Evolutionary conservation across 2,888 invertebrate genomes (phyloP).

Genomic region (Cataglyphis cursor): DNA sequence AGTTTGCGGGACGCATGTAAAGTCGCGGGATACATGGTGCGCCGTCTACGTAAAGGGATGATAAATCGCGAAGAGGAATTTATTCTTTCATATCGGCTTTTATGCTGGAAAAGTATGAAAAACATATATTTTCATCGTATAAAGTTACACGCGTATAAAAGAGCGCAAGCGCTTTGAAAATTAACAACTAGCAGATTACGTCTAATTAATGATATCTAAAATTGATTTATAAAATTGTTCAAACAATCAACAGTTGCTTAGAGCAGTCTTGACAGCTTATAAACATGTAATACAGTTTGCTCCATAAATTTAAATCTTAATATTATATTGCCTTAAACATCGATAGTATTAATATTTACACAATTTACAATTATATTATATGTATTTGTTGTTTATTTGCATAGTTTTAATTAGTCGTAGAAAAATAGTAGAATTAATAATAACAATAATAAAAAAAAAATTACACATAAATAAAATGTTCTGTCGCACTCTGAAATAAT

Average conservation of each 20-base stretch:
- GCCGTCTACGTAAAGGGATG: conserved; percentile 39
- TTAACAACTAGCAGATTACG: conserved; percentile 2
- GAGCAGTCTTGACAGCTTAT: neutral
- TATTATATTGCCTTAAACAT: conserved; percentile 3
- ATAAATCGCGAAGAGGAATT: conserved; percentile 15
- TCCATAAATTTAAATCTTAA: neutral
- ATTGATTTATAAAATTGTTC: neutral
- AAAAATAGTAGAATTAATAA: conserved; percentile 25
- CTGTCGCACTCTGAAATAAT: neutral
- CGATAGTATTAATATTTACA: conserved; percentile 39
- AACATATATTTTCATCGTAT: conserved; percentile 68
- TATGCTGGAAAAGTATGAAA: conserved; percentile 71
- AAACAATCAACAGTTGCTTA: neutral
- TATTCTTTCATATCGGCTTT: conserved; percentile 26
- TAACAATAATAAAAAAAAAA: neutral
- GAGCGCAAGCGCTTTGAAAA: conserved; percentile 21
- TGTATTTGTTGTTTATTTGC: neutral
- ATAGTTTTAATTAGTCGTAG: conserved; percentile 19
- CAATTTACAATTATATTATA: conserved; percentile 4
- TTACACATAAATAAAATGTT: neutral
- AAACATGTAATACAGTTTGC: neutral
- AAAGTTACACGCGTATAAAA: conserved; percentile 43
- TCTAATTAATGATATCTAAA: neutral
- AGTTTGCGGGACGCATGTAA: conserved; percentile 69
- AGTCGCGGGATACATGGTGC: conserved; percentile 63